Conservation (phyloP, 2,888 invertebrate species). For the Junonia oenone region DNA sequence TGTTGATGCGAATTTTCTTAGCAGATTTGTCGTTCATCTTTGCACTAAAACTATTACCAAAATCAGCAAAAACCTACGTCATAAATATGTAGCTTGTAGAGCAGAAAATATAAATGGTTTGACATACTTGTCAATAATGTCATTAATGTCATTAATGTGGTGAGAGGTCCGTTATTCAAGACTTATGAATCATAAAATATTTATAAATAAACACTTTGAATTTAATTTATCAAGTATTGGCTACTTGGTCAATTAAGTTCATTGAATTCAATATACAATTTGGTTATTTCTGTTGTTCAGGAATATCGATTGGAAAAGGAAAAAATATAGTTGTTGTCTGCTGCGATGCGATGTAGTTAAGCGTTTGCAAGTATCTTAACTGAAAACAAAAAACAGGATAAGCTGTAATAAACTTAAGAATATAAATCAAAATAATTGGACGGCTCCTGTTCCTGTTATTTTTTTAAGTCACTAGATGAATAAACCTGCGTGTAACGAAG, state of each 20-base stretch:
- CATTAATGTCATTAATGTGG: background rate
- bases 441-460: too few species aligned
- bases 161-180: too few species aligned
- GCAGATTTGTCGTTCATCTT: background rate
- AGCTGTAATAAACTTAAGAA: too few species aligned
- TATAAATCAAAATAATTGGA: too few species aligned
- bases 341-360: constrained; percentile 45
- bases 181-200: too few species aligned
- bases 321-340: constrained; percentile 47
- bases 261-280: too few species aligned
- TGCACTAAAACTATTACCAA: background rate
- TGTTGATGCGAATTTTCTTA: background rate
- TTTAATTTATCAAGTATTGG: too few species aligned
- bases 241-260: too few species aligned
- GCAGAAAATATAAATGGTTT: background rate
- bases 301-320: constrained; percentile 49
- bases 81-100: background rate
- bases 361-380: constrained; percentile 54
- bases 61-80: background rate
- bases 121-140: background rate
- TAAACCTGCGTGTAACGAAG: too few species aligned
- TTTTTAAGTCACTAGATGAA: too few species aligned
- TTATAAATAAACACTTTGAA: too few species aligned
- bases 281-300: constrained; percentile 25
- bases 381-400: constrained; percentile 41